A percentile compares a stretch with the other conserved stretches of the same genome.
These are phyloP conservation scores for Enteromius afrohamiltoni DNA, from an alignment of 2,797 vertebrate species.

Conservation along the genomic window DNA sequence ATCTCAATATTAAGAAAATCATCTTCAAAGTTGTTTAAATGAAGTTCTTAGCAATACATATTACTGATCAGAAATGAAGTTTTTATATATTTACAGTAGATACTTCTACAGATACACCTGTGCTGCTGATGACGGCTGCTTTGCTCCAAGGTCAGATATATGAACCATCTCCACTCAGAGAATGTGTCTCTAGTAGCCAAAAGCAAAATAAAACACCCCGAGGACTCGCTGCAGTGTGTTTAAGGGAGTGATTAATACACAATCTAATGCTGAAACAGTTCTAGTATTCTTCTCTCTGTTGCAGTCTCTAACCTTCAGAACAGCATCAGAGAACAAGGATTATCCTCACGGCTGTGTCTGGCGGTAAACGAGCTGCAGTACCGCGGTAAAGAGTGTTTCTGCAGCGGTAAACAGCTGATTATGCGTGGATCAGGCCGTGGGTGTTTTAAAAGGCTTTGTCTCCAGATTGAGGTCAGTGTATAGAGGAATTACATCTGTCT, in stretches of 20 bases:
- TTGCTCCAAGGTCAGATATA: no score
- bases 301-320: background rate
- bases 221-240: background rate
- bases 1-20: no score
- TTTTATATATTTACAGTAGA: no score
- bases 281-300: background rate
- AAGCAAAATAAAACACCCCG: background rate
- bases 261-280: background rate
- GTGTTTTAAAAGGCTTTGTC: conserved; percentile 47
- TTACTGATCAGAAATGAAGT: no score
- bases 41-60: no score
- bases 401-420: conserved; percentile 23
- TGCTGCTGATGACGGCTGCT: no score
- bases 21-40: no score
- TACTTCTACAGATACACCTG: no score
- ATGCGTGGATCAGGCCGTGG: conserved; percentile 11
- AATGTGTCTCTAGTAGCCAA: background rate
- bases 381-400: conserved; percentile 17
- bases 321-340: background rate
- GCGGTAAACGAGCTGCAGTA: background rate
- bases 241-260: background rate
- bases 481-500: conserved; percentile 15
- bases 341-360: background rate
- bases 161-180: background rate
- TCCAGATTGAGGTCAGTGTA: conserved; percentile 45